Base-by-base conservation (phyloP, 64 coral and sea anemone species). In the Actinia tenebrosa region DNA sequence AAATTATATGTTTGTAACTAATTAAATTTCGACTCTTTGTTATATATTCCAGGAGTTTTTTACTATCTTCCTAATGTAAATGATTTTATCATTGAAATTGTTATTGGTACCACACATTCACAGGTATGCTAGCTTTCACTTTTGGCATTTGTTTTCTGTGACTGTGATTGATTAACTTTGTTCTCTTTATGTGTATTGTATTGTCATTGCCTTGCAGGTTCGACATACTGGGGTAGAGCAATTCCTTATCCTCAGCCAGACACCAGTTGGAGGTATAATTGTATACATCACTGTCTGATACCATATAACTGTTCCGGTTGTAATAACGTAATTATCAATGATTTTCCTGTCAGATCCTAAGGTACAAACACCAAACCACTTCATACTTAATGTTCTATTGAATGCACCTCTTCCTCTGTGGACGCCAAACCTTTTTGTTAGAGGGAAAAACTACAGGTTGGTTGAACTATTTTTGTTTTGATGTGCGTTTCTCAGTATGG, bases 21-120 rank as follows among this genome's bases (percentile, higher is more conserved):
- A 66, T 5, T 72, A 37, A 14, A 14, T 42, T 75, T 79, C 10
- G 4, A 55, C 19, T 19, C 30, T 82, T 43, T 77, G 7, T 84
- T 60, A 59, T 84, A 45, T 79, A 63, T 19, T 60, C 56, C 55
- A 79, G 94, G 94, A 85, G 94, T 97, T 25, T 97, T 97, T 97
- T 97, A 97, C 56, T 97, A 97, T 43, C 94, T 97, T 77, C 94
- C 94, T 82, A 97, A 86, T 85, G 94, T 97, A 52, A 93, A 97
- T 86, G 94, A 97, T 78, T 97, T 97, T 45, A 87, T 97, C 85
- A 71, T 90, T 86, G 94, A 97, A 79, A 87, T 97, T 84, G 47
- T 97, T 44, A 91, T 97, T 90, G 94, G 94, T 64, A 92, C 94
- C 50, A 56, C 82, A 30, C 88, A 93, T 72, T 80, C 91, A 64